Evolutionary conservation across 2,113 vertebrate species (phyloP).

Genomic region (Cairina moschata): DNA sequence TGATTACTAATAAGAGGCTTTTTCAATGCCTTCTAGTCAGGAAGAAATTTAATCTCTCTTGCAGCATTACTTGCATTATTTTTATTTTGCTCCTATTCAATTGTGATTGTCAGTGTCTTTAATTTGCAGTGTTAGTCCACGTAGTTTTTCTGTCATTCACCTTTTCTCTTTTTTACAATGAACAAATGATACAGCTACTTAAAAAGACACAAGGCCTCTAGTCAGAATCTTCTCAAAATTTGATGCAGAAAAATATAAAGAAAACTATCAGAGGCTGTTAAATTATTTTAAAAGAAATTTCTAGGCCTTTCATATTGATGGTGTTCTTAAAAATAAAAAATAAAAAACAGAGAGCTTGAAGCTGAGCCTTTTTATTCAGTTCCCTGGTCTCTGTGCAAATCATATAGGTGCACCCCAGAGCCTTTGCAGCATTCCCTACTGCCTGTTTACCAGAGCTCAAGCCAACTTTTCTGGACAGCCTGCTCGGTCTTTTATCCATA

Average conservation of each 20-base stretch:
- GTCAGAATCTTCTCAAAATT: background rate
- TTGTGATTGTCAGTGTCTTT: background rate
- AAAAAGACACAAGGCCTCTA: background rate
- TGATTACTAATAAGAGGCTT: background rate
- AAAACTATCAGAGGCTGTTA: background rate
- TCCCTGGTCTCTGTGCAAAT: background rate
- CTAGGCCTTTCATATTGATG: background rate
- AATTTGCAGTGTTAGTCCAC: background rate
- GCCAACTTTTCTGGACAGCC: background rate
- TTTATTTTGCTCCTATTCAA: background rate
- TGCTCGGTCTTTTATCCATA: background rate
- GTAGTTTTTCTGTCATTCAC: background rate
- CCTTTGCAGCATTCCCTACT: background rate
- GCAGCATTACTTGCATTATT: background rate
- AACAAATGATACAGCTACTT: background rate
- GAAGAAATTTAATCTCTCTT: slow-evolving; percentile 1
- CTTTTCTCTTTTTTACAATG: background rate
- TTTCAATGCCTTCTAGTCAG: background rate
- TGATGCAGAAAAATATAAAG: background rate
- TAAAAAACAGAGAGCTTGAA: background rate
- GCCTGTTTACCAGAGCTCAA: background rate
- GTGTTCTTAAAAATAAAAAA: background rate
- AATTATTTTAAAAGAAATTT: background rate
- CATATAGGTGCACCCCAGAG: background rate
- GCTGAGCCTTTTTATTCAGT: background rate